phyloP scores from a whole-genome alignment of 2,888 invertebrate species.

The Cyrtodaria siliqua region DNA sequence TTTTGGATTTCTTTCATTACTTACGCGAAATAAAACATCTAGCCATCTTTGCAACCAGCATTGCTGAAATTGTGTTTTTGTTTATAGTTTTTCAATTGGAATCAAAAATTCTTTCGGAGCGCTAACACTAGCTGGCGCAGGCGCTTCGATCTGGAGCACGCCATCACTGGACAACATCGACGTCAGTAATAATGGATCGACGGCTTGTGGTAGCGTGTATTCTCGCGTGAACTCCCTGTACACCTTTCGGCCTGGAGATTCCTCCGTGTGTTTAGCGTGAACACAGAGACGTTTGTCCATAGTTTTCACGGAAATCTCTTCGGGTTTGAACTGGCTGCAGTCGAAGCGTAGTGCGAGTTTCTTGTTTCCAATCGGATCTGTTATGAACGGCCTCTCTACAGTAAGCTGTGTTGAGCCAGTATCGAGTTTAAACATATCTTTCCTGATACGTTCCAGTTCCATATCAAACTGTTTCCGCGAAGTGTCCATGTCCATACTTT shows the following conservation, averaged over 20 bases:
- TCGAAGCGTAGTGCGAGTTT: constrained; percentile 97
- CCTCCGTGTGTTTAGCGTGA: constrained; percentile 99
- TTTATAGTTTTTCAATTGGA: constrained; percentile 88
- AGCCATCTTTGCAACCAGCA: no score
- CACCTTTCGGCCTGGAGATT: constrained; percentile 98
- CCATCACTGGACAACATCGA: constrained; percentile 98
- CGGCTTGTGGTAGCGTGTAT: constrained; percentile 98
- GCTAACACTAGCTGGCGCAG: constrained; percentile 93
- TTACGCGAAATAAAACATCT: no score
- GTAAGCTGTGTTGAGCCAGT: constrained; percentile 65
- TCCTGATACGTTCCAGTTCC: constrained; percentile 70
- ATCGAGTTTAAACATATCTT: constrained; percentile 73
- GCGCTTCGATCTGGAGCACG: constrained; percentile 98
- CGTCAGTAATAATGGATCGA: constrained; percentile 98
- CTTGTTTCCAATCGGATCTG: constrained; percentile 92
- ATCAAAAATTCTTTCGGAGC: constrained; percentile 91
- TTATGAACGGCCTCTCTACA: constrained; percentile 74
- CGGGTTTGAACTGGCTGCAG: constrained; percentile 97
- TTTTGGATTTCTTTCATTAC: no score
- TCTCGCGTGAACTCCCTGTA: constrained; percentile 99
- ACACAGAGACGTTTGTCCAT: constrained; percentile 97
- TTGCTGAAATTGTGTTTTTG: no score
- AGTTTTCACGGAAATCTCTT: constrained; percentile 99
- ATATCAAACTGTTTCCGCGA: constrained; percentile 63
- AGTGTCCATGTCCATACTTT: constrained; percentile 49